Base-by-base conservation (phyloP, 2,113 vertebrate species). In the Grallaria varia region DNA sequence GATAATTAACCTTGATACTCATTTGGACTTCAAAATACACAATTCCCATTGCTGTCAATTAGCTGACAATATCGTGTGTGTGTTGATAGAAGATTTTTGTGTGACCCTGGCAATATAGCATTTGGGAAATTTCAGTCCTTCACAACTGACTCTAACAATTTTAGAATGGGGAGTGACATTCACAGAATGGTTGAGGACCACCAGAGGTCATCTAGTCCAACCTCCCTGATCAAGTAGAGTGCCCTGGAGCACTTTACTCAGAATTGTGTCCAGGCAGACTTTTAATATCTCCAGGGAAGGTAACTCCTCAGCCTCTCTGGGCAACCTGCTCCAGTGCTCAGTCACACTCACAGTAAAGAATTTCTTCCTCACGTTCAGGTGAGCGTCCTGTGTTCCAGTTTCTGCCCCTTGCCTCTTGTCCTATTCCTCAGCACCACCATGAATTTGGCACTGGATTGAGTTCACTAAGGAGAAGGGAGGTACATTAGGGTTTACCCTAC, bases 1-100 rank as follows among this genome's bases (percentile, higher is more conserved):
- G 53, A 68, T 93, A 96, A 97, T 96, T 97, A 96, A 97, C 93
- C 95, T 95, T 96, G 90, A 55, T 96, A 91, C 85, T 91, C 83
- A 40, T 89, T 95, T 0, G 10, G 82, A 94, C 73, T 92, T 89
- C 69, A 90, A 85, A 95, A 90, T 82, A 90, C 21, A 62, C 63
- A 82, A 66, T 39, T 97, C 95, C 89, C 69, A 42, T 35, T 50
- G 89, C 93, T 96, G 89, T 94, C 96, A 96, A 88, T 95, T 94
- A 96, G 84, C 73, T 86, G 85, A 64, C 15, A 16, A 71, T 33
- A 47, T n/a, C 4, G 8, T 64, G 30, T 44, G 52, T 44, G 33
- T 22, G 12, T 53, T 72, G 74, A 80, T 12, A 71, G 47, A 90
- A 89, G 33, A 79, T 35, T 89, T 96, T 78, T 72, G 22, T 84